These are phyloP conservation scores for Meteorus colon DNA, from an alignment of 2,888 invertebrate genomes.

Conservation along the genomic window DNA sequence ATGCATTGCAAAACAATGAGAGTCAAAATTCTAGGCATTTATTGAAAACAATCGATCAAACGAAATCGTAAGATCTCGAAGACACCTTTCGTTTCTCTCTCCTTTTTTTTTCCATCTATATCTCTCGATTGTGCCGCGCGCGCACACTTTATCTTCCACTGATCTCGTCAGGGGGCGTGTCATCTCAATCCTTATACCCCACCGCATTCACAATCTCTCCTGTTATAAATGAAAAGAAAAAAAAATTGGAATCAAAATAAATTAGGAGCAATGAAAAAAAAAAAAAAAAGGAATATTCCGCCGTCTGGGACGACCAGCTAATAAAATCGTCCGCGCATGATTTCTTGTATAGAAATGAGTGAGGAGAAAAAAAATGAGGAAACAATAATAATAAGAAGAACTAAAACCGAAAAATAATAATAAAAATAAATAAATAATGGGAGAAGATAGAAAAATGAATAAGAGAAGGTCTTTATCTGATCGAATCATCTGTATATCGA, in stretches of 20 bases:
- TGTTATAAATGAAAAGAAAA: constrained; percentile 27
- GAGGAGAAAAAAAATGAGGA: constrained; percentile 33
- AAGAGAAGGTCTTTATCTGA: constrained; percentile 64
- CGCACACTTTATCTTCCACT: constrained; percentile 47
- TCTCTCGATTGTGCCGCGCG: constrained; percentile 3
- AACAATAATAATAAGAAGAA: constrained; percentile 35
- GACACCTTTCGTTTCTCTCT: constrained; percentile 36
- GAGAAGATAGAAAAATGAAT: constrained; percentile 12
- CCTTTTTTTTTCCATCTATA: constrained; percentile 2
- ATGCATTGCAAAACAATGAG: too few species aligned
- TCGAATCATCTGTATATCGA: constrained; percentile 71
- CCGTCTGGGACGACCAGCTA: constrained; percentile 50
- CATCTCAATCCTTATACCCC: constrained; percentile 52
- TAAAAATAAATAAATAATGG: constrained; percentile 42
- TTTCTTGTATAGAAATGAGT: constrained; percentile 48
- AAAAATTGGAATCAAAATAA: constrained; percentile 30
- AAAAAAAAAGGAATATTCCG: constrained; percentile 39
- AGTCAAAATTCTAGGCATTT: constrained; percentile 27
- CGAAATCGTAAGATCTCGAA: constrained; percentile 37
- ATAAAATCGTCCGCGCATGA: constrained; percentile 55
- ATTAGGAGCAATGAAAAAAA: constrained; percentile 14
- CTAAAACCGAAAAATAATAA: constrained; percentile 25
- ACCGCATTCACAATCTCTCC: neutral
- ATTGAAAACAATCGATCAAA: constrained; percentile 45
- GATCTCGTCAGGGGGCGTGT: constrained; percentile 56